phyloP scores from a whole-genome alignment of 1,140 invertebrate genomes.

The Phortica variegata region DNA sequence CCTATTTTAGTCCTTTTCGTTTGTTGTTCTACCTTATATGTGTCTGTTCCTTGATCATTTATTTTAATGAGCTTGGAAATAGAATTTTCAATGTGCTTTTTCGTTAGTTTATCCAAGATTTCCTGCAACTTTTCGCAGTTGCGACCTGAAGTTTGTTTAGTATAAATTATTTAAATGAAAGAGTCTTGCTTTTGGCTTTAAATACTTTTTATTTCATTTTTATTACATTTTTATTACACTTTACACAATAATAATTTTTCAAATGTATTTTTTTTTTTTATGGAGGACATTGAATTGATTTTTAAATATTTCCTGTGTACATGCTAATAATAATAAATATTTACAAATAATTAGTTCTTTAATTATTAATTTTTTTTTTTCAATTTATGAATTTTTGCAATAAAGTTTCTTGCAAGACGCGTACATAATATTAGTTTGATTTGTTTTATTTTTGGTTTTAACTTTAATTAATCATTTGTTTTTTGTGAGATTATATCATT shows the following conservation, averaged over 20 bases:
- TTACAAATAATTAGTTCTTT: too few species aligned
- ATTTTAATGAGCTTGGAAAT: constrained; percentile 51
- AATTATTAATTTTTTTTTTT: constrained; percentile 31
- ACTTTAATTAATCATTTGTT: too few species aligned
- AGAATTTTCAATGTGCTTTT: constrained; percentile 45
- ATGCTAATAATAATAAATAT: too few species aligned
- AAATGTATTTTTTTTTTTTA: constrained; percentile 29
- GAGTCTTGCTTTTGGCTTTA: constrained; percentile 14
- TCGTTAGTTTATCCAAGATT: too few species aligned
- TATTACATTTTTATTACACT: constrained; percentile 38
- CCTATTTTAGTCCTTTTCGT: neutral
- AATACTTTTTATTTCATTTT: constrained; percentile 8
- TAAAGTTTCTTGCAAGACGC: too few species aligned
- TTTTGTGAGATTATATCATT: constrained; percentile 20
- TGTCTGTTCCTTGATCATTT: constrained; percentile 29
- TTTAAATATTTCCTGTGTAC: constrained; percentile 14
- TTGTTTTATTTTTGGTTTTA: too few species aligned
- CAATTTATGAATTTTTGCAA: constrained; percentile 29
- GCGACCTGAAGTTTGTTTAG: neutral
- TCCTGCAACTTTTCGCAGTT: neutral
- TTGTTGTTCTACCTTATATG: too few species aligned
- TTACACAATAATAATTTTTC: too few species aligned
- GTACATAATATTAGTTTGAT: too few species aligned
- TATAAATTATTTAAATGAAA: neutral
- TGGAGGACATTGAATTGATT: constrained; percentile 53